Conservation (phyloP, 2,797 vertebrate species). For the Amblyraja radiata region DNA sequence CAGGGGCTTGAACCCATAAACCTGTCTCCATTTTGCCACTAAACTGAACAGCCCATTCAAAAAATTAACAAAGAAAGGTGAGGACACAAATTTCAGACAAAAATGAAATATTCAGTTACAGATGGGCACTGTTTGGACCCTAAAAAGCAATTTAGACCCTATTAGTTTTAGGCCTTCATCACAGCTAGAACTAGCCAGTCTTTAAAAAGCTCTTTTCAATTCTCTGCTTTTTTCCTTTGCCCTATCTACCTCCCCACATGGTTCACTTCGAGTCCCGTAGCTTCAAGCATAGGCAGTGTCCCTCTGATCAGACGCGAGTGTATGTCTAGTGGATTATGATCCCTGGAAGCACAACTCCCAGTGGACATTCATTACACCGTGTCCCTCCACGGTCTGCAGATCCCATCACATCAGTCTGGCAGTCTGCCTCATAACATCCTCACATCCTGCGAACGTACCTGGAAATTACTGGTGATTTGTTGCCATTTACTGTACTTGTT, state of each 20-base stretch:
- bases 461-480: conserved; percentile 96
- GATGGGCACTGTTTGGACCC: not conserved
- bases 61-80: not conserved
- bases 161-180: not conserved
- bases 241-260: too few relatives aligned
- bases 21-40: not conserved
- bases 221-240: not conserved
- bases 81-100: not conserved
- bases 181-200: not conserved
- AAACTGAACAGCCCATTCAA: not conserved
- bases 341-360: not conserved
- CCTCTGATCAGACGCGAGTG: not conserved
- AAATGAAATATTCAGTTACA: not conserved
- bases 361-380: not conserved
- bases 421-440: not conserved
- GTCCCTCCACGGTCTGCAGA: too few relatives aligned
- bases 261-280: not conserved
- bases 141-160: not conserved
- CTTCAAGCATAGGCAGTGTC: not conserved
- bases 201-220: not conserved
- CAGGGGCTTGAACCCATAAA: not conserved
- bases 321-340: too few relatives aligned
- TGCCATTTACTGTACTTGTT: conserved; percentile 92
- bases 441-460: conserved; percentile 62
- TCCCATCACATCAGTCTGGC: not conserved